Evolutionary conservation across 2,797 vertebrate species (phyloP).

Genomic region (Propithecus perrieri): DNA sequence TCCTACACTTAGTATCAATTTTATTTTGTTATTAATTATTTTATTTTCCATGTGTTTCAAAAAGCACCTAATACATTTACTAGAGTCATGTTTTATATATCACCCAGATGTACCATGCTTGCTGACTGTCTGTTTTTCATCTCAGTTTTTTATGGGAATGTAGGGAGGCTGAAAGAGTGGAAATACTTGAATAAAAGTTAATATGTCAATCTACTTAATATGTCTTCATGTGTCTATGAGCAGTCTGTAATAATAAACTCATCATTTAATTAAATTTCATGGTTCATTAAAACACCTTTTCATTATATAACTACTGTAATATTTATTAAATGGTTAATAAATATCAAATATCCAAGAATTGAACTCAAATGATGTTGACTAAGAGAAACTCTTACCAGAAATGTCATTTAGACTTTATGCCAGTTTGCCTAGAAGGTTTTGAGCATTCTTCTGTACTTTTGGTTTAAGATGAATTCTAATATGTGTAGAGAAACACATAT

Average conservation of each 20-base stretch:
- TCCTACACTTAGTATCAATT: not conserved
- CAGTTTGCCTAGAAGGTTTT: not conserved
- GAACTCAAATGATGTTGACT: not conserved
- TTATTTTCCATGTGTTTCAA: not conserved
- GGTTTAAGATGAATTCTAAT: not conserved
- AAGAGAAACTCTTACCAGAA: not conserved
- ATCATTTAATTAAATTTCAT: constrained; percentile 5
- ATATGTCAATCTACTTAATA: not conserved
- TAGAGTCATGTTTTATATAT: not conserved
- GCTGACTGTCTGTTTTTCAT: not conserved
- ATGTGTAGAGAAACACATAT: not conserved
- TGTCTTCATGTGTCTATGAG: not conserved
- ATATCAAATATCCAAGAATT: not conserved
- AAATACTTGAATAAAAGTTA: not conserved
- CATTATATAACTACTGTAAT: not conserved
- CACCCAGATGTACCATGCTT: not conserved
- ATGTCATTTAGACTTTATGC: not conserved
- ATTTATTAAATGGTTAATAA: not conserved
- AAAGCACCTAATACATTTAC: not conserved
- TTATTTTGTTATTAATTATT: not conserved
- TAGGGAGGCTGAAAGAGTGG: not conserved
- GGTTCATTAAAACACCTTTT: constrained; percentile 35
- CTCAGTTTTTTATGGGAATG: not conserved
- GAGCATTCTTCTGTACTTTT: not conserved
- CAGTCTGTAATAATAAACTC: not conserved